Evolutionary conservation across 2,888 invertebrate species (phyloP).

Genomic region (Electrophaes corylata): DNA sequence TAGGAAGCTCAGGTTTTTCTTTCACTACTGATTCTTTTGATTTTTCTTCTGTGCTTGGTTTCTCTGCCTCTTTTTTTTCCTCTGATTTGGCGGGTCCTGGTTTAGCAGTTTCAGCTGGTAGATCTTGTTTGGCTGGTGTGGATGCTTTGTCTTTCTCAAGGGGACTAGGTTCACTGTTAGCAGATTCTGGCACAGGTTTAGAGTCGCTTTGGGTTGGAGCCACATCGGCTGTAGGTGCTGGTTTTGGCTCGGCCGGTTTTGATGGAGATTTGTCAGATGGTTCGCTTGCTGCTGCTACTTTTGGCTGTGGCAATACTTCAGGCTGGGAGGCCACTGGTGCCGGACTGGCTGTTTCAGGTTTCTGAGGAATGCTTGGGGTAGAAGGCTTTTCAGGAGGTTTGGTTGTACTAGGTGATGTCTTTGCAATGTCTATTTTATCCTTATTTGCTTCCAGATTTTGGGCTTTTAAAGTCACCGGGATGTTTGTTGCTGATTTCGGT

Average conservation of each 20-base stretch:
- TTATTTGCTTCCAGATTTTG: conserved; percentile 71
- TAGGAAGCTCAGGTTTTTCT: conserved; percentile 48
- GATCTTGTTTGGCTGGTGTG: conserved; percentile 54
- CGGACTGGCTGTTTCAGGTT: conserved; percentile 58
- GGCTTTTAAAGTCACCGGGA: conserved; percentile 63
- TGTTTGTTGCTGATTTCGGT: conserved; percentile 65
- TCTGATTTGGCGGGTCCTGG: conserved; percentile 53
- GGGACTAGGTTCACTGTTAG: conserved; percentile 54
- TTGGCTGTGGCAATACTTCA: conserved; percentile 64
- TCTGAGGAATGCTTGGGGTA: conserved; percentile 66
- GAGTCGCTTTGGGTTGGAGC: conserved; percentile 72
- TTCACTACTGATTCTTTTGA: conserved; percentile 51
- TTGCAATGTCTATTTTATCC: conserved; percentile 75
- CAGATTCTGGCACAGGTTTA: conserved; percentile 71
- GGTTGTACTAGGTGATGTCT: conserved; percentile 75
- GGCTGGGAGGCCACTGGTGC: conserved; percentile 42
- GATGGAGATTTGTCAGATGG: conserved; percentile 69
- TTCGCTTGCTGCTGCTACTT: conserved; percentile 71
- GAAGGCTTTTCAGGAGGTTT: conserved; percentile 74
- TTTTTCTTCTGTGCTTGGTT: conserved; percentile 51
- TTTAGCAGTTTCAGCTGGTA: conserved; percentile 57
- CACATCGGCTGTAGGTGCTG: conserved; percentile 68
- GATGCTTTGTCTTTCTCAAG: conserved; percentile 56
- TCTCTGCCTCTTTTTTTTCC: conserved; percentile 60
- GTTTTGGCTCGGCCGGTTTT: conserved; percentile 70